These are phyloP conservation scores for Acestrorhynchus altus DNA, from an alignment of 2,797 vertebrate species.

Conservation along the genomic window DNA sequence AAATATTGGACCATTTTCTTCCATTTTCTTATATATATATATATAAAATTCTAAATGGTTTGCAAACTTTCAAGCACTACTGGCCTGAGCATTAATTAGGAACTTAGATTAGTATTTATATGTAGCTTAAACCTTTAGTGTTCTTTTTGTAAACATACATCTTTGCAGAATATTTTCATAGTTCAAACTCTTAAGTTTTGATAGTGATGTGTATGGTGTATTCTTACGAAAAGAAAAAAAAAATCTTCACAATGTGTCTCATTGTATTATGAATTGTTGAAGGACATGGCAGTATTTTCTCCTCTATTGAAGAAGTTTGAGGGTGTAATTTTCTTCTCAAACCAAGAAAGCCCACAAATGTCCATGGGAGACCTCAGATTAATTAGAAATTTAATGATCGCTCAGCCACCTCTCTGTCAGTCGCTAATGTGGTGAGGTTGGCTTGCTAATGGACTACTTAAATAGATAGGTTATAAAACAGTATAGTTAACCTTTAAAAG, in stretches of 20 bases:
- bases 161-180: too few species aligned
- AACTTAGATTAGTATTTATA: too few species aligned
- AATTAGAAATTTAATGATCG: constrained; percentile 58
- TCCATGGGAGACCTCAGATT: constrained; percentile 42
- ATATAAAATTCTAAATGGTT: too few species aligned
- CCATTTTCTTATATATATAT: too few species aligned
- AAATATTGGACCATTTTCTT: too few species aligned
- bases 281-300: neutral
- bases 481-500: constrained; percentile 55
- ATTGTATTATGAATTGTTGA: neutral
- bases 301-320: constrained; percentile 31
- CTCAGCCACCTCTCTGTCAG: constrained; percentile 29
- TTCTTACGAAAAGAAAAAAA: too few species aligned
- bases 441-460: constrained; percentile 52
- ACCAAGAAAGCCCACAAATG: constrained; percentile 38
- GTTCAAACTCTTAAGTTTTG: too few species aligned
- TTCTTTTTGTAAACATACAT: neutral
- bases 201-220: too few species aligned
- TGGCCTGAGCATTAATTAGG: neutral
- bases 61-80: too few species aligned
- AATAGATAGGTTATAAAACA: constrained; percentile 56
- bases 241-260: too few species aligned
- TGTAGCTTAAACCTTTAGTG: too few species aligned
- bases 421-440: constrained; percentile 50
- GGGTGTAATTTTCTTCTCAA: constrained; percentile 40